Conservation (phyloP, 2,888 invertebrate species). For the Kuschelorhynchus macadamiae region DNA sequence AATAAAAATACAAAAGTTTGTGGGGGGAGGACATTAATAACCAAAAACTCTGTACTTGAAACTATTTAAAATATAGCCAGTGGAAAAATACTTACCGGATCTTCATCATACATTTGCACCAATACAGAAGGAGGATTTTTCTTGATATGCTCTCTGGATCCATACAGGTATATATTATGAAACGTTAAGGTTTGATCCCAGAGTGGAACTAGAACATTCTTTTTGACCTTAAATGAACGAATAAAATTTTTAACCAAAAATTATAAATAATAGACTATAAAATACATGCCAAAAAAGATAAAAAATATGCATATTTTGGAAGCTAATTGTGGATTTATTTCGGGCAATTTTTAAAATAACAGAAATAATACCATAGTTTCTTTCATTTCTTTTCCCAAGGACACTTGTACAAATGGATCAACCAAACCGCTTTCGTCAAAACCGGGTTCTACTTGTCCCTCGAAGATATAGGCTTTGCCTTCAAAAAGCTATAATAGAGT, state of each 20-base stretch:
- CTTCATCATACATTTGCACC: conserved; percentile 69
- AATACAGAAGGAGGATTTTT: conserved; percentile 67
- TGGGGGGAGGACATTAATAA: too few relatives aligned
- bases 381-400: conserved; percentile 65
- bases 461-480: conserved; percentile 77
- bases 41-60: too few relatives aligned
- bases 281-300: not conserved
- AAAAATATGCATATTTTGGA: too few relatives aligned
- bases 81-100: conserved; percentile 68
- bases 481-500: conserved; percentile 70
- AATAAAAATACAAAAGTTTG: too few relatives aligned
- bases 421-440: conserved; percentile 71
- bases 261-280: not conserved
- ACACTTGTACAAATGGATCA: conserved; percentile 70
- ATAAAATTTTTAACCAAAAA: not conserved
- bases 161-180: conserved; percentile 67
- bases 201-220: conserved; percentile 71
- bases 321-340: too few relatives aligned
- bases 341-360: too few relatives aligned
- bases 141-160: conserved; percentile 65
- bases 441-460: conserved; percentile 76
- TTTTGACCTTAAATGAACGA: conserved; percentile 51
- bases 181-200: conserved; percentile 75
- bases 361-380: too few relatives aligned
- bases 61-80: too few relatives aligned